Evolutionary conservation across 1,140 invertebrate species (phyloP).

Genomic region (Pseudomyrmex cubaensis): DNA sequence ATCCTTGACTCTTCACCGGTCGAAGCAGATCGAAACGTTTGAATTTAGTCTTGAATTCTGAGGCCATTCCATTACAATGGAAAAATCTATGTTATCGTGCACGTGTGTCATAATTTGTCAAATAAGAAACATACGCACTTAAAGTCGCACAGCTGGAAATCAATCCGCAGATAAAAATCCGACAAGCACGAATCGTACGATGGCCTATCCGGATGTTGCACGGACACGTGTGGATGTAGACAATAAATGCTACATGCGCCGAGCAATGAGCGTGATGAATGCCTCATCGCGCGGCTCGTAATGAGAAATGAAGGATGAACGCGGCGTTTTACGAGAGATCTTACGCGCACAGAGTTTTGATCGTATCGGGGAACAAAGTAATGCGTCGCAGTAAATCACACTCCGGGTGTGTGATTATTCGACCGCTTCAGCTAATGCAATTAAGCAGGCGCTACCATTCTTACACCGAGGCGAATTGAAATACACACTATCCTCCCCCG

Average conservation of each 20-base stretch:
- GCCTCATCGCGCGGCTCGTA: conserved; percentile 31
- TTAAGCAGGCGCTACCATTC: conserved; percentile 7
- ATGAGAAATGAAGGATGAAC: conserved; percentile 53
- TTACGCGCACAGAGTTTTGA: conserved; percentile 9
- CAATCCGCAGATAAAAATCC: conserved; percentile 20
- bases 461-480: conserved; percentile 22
- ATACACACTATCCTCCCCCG: background rate
- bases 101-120: background rate
- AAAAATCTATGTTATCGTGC: background rate
- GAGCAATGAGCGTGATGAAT: conserved; percentile 67
- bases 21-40: too few species aligned
- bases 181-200: conserved; percentile 20
- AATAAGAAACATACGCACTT: background rate
- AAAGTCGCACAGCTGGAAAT: conserved; percentile 57
- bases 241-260: conserved; percentile 53
- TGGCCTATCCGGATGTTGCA: conserved; percentile 17
- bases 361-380: conserved; percentile 39
- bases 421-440: conserved; percentile 37
- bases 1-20: too few species aligned
- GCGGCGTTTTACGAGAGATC: conserved; percentile 1
- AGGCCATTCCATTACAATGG: too few species aligned
- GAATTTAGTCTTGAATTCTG: too few species aligned
- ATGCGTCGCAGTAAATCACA: conserved; percentile 57
- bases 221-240: background rate
- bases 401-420: background rate